Conservation (phyloP, 2,797 vertebrate genomes). For the Ciconia nigra region DNA sequence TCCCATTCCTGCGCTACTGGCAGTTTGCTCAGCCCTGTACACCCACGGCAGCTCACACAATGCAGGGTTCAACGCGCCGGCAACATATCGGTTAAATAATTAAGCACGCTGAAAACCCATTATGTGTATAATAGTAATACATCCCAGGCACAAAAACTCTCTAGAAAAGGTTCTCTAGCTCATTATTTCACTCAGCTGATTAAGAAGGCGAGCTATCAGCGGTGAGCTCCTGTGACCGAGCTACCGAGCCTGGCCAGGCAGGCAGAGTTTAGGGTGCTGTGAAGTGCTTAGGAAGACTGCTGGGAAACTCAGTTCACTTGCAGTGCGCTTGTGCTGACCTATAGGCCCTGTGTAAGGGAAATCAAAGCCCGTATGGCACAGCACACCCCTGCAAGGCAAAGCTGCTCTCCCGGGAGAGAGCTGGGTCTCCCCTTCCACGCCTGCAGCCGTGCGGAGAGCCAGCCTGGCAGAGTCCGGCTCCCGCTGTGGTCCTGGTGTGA, state of each 20-base stretch:
- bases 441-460: background rate
- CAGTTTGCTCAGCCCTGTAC: background rate
- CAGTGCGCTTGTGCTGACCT: background rate
- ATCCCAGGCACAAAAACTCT: background rate
- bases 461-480: background rate
- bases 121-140: background rate
- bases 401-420: background rate
- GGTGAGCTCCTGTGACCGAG: accelerated
- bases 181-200: background rate
- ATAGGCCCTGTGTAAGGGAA: background rate
- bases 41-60: background rate
- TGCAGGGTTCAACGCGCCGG: background rate
- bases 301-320: background rate
- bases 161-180: background rate
- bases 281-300: background rate
- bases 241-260: background rate
- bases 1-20: background rate
- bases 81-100: background rate
- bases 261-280: background rate
- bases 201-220: background rate
- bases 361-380: background rate
- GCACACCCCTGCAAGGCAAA: background rate
- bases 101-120: background rate
- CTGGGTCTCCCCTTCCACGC: background rate
- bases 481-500: background rate